These are phyloP conservation scores for Limnephilus lunatus DNA, from an alignment of 2,888 invertebrate species.

Conservation along the genomic window DNA sequence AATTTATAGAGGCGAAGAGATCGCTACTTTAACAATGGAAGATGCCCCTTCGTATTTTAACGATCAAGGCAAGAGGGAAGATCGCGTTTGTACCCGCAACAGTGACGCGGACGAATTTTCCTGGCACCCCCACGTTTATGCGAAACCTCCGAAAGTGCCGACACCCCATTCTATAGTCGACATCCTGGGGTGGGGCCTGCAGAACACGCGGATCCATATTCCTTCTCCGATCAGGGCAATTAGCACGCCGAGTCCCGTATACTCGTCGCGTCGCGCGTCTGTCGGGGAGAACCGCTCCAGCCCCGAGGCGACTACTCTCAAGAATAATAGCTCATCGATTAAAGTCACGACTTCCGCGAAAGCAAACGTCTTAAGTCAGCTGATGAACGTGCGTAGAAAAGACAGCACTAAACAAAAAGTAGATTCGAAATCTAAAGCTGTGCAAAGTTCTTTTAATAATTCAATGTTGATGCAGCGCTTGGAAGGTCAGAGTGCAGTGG, in stretches of 20 bases:
- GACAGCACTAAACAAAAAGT: slow-evolving; percentile 57
- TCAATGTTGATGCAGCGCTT: slow-evolving; percentile 50
- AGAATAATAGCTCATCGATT: slow-evolving; percentile 12
- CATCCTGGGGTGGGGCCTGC: slow-evolving; percentile 83
- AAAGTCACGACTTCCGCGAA: slow-evolving; percentile 30
- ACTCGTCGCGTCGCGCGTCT: slow-evolving; percentile 31
- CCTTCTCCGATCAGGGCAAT: slow-evolving; percentile 58
- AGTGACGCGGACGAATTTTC: slow-evolving; percentile 71
- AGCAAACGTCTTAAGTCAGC: slow-evolving; percentile 57
- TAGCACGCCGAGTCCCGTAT: slow-evolving; percentile 57
- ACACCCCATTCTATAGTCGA: slow-evolving; percentile 93
- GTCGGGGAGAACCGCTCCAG: slow-evolving; percentile 27
- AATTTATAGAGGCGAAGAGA: slow-evolving; percentile 63
- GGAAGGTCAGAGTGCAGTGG: slow-evolving; percentile 23
- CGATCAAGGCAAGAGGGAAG: slow-evolving; percentile 61
- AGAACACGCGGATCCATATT: slow-evolving; percentile 52
- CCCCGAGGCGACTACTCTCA: slow-evolving; percentile 40
- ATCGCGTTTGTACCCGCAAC: slow-evolving; percentile 66
- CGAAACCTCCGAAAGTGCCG: slow-evolving; percentile 87
- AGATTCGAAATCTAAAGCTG: slow-evolving; percentile 34
- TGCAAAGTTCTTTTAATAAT: slow-evolving; percentile 3
- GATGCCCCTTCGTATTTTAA: slow-evolving; percentile 59
- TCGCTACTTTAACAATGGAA: slow-evolving; percentile 59
- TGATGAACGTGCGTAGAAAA: slow-evolving; percentile 62
- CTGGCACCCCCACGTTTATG: slow-evolving; percentile 95